These are phyloP conservation scores for Orthonevra nobilis DNA, from an alignment of 2,888 invertebrate species.

Conservation along the genomic window DNA sequence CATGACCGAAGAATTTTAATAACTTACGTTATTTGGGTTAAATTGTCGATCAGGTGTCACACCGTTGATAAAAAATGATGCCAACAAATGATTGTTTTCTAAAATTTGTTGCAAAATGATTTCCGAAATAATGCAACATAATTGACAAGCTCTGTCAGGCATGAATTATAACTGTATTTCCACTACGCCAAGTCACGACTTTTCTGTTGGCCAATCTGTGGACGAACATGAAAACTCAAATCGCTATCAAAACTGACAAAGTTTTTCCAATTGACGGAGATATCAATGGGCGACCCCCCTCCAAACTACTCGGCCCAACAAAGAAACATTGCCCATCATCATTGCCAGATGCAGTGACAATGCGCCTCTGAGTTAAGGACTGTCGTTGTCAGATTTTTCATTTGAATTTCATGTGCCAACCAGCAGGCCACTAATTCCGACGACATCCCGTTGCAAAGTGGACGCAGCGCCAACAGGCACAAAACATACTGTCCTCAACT, in stretches of 20 bases:
- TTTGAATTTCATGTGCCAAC: conserved; percentile 56
- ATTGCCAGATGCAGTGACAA: neutral
- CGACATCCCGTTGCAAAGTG: conserved; percentile 17
- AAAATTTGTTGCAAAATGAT: no score
- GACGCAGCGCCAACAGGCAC: conserved; percentile 19
- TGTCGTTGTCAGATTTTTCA: conserved; percentile 47
- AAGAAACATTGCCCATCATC: conserved; percentile 42
- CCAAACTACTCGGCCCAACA: conserved; percentile 2
- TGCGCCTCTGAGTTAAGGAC: conserved; percentile 46
- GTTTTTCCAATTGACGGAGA: conserved; percentile 50
- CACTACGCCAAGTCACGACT: conserved; percentile 62
- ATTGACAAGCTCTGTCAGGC: no score
- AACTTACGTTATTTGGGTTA: no score
- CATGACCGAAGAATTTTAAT: no score
- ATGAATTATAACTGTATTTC: no score
- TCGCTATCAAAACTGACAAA: conserved; percentile 48
- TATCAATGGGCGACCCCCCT: conserved; percentile 23
- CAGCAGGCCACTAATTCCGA: neutral
- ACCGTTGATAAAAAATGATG: no score
- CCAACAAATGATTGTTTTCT: no score
- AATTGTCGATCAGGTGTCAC: no score
- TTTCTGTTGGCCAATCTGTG: conserved; percentile 33
- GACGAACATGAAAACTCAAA: conserved; percentile 52
- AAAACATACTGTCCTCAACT: conserved; percentile 21
- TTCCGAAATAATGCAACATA: no score